These are phyloP conservation scores for Clavelina lepadiformis DNA, from an alignment of 23 tunicate genomes.

Conservation along the genomic window DNA sequence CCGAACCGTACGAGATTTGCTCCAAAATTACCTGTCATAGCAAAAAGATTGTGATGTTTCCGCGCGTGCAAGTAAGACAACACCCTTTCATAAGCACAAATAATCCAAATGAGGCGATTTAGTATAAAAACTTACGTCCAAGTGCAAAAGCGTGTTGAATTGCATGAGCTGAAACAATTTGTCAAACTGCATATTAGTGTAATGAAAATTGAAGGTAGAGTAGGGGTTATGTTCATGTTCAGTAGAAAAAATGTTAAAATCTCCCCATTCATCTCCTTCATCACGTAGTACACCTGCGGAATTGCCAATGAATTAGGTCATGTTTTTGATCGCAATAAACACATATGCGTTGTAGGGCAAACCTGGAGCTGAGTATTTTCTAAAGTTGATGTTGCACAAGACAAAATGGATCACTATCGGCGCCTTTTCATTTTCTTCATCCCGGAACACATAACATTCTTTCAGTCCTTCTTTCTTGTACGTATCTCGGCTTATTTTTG, in stretches of 20 bases:
- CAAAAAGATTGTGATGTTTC: too few species aligned
- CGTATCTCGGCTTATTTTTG: slow-evolving; percentile 54
- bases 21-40: too few species aligned
- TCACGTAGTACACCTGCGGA: slow-evolving; percentile 53
- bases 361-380: slow-evolving; percentile 63
- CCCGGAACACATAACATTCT: slow-evolving; percentile 75
- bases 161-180: slow-evolving; percentile 55
- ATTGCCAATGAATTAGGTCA: too few species aligned
- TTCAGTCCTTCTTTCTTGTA: slow-evolving; percentile 66
- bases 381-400: slow-evolving; percentile 48
- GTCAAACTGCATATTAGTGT: slow-evolving; percentile 69
- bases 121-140: slow-evolving; percentile 54
- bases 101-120: too few species aligned
- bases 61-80: too few species aligned
- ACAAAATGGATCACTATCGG: slow-evolving; percentile 75
- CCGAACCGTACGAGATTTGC: too few species aligned
- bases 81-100: too few species aligned
- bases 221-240: slow-evolving; percentile 50
- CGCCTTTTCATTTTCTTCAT: slow-evolving; percentile 55
- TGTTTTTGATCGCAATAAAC: too few species aligned
- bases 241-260: slow-evolving; percentile 60
- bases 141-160: slow-evolving; percentile 66
- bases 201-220: slow-evolving; percentile 84
- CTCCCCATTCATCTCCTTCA: slow-evolving; percentile 46
- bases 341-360: background rate